A percentile compares a stretch with the other conserved stretches of the same genome.
These are phyloP conservation scores for Cossypha heuglini DNA, from an alignment of 2,797 vertebrate species.

Conservation along the genomic window DNA sequence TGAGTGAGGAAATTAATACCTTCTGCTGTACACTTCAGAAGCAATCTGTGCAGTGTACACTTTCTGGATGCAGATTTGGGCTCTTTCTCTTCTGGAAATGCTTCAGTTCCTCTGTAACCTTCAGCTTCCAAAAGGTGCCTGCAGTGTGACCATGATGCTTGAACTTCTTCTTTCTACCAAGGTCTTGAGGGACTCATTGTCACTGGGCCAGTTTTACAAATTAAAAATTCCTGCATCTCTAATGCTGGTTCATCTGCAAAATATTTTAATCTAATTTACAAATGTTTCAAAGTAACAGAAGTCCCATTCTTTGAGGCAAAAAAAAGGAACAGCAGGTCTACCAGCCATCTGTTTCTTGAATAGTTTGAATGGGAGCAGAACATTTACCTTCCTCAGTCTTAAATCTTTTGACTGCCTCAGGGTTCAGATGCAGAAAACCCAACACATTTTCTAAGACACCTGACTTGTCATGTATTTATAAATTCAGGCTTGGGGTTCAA, in stretches of 20 bases:
- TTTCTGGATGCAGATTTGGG: constrained; percentile 22
- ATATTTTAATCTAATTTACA: constrained; percentile 43
- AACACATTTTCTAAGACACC: background rate
- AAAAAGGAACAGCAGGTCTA: constrained; percentile 42
- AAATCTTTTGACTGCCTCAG: background rate
- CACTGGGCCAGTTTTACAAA: constrained; percentile 44
- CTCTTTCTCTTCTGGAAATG: background rate
- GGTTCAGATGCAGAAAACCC: background rate
- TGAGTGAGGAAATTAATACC: background rate
- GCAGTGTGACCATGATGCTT: background rate
- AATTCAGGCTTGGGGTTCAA: background rate
- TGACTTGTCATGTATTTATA: background rate
- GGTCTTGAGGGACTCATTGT: constrained; percentile 23
- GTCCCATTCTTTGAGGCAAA: background rate
- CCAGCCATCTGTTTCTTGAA: background rate
- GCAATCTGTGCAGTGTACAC: constrained; percentile 14
- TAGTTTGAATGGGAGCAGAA: background rate
- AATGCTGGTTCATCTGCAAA: constrained; percentile 41
- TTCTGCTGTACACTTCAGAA: background rate
- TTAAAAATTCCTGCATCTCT: constrained; percentile 60
- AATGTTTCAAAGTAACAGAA: constrained; percentile 31
- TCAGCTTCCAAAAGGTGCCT: constrained; percentile 20
- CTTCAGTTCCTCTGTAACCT: background rate
- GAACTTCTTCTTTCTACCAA: background rate
- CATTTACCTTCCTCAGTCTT: background rate